Evolutionary conservation across 1,140 invertebrate species (phyloP).

Genomic region (Caenorhabditis remanei): DNA sequence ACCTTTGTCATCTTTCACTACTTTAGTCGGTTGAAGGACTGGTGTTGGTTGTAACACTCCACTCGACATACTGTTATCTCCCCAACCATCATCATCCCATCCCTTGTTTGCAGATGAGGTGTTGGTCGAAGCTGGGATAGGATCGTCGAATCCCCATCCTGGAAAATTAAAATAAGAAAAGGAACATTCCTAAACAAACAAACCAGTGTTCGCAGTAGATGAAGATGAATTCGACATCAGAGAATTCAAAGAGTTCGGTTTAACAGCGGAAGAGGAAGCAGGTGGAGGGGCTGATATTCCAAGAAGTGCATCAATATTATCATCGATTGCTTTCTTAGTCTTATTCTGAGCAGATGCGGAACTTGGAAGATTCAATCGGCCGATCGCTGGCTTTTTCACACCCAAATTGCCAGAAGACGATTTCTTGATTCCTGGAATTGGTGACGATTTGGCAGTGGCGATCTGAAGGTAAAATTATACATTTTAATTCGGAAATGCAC

Average conservation of each 20-base stretch:
- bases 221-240: slow-evolving; percentile 16
- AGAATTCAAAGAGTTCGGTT: slow-evolving; percentile 30
- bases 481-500: background rate
- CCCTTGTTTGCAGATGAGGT: slow-evolving; percentile 38
- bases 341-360: slow-evolving; percentile 33
- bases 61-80: slow-evolving; percentile 19
- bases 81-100: slow-evolving; percentile 63
- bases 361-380: background rate
- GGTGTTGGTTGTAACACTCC: slow-evolving; percentile 1
- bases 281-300: slow-evolving; percentile 11
- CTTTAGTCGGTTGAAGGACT: background rate
- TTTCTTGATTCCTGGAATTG: slow-evolving; percentile 41
- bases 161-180: background rate
- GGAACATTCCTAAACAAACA: background rate
- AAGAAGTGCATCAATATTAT: slow-evolving; percentile 52
- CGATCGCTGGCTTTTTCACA: slow-evolving; percentile 25
- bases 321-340: slow-evolving; percentile 27
- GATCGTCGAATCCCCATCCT: slow-evolving; percentile 61
- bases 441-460: slow-evolving; percentile 10
- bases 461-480: slow-evolving; percentile 10
- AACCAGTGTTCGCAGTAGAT: background rate
- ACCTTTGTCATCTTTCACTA: slow-evolving; percentile 46
- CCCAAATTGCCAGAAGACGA: background rate
- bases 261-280: slow-evolving; percentile 6
- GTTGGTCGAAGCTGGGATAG: slow-evolving; percentile 2